Evolutionary conservation across 2,888 invertebrate species (phyloP).

Genomic region (Polylopha cassiicola): DNA sequence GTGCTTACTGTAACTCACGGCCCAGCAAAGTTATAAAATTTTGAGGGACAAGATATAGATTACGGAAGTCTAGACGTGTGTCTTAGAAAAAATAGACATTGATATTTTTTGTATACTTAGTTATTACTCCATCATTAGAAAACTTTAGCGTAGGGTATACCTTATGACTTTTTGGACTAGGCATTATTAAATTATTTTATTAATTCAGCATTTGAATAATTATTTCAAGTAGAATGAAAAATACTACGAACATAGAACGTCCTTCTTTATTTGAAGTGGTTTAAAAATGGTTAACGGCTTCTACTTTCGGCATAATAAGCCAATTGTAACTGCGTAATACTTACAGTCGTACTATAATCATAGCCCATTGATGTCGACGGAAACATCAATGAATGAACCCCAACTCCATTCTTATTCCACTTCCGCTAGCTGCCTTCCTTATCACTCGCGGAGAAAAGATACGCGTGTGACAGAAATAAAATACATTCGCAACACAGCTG

Average conservation of each 20-base stretch:
- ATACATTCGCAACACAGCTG: slow-evolving; percentile 32
- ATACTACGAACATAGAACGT: too few relatives aligned
- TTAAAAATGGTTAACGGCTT: too few relatives aligned
- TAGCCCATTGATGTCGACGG: slow-evolving; percentile 45
- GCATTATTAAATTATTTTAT: slow-evolving; percentile 7
- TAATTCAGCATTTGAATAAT: not conserved
- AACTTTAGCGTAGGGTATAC: slow-evolving; percentile 14
- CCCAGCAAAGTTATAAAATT: too few relatives aligned
- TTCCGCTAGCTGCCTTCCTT: slow-evolving; percentile 53
- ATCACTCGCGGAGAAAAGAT: slow-evolving; percentile 31
- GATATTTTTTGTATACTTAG: slow-evolving; percentile 5
- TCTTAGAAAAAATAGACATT: too few relatives aligned
- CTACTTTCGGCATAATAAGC: too few relatives aligned
- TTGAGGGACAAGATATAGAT: too few relatives aligned
- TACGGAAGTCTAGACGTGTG: too few relatives aligned
- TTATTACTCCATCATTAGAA: slow-evolving; percentile 14
- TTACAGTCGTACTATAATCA: slow-evolving; percentile 20
- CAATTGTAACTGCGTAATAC: slow-evolving; percentile 13
- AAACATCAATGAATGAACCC: slow-evolving; percentile 63
- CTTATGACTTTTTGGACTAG: slow-evolving; percentile 11
- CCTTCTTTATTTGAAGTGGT: too few relatives aligned
- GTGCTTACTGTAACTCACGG: too few relatives aligned
- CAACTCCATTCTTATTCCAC: slow-evolving; percentile 54
- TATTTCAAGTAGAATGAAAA: too few relatives aligned
- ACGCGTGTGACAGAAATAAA: slow-evolving; percentile 34